Conservation (phyloP, 2,888 invertebrate genomes). For the Tenodera sinensis region DNA sequence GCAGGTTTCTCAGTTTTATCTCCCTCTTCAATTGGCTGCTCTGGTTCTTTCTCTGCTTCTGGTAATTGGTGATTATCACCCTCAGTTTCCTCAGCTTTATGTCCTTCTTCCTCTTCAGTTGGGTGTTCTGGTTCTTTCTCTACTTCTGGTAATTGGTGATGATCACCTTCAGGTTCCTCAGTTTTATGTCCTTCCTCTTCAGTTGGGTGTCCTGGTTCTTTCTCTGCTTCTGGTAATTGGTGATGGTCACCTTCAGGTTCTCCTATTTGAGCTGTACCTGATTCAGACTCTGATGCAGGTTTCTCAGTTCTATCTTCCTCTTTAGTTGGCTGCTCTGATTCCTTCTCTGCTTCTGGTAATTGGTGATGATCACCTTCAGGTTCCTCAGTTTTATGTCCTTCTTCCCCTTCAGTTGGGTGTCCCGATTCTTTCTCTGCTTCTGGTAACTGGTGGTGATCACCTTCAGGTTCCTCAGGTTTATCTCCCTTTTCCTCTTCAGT, state of each 20-base stretch:
- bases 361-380: constrained; percentile 12
- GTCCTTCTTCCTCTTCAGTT: constrained; percentile 17
- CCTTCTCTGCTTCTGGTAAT: neutral
- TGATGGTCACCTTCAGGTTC: constrained; percentile 11
- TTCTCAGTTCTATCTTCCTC: constrained; percentile 14
- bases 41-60: constrained; percentile 4
- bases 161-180: constrained; percentile 7
- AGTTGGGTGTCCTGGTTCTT: constrained; percentile 20
- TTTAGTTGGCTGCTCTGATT: constrained; percentile 19
- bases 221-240: neutral
- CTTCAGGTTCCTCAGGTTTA: constrained; percentile 6
- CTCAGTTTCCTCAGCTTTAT: constrained; percentile 17
- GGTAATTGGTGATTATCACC: constrained; percentile 10
- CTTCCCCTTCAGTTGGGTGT: constrained; percentile 17
- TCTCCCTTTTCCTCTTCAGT: constrained; percentile 6
- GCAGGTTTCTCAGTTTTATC: constrained; percentile 14
- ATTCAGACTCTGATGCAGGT: neutral
- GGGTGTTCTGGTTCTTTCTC: constrained; percentile 13
- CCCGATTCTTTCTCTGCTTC: constrained; percentile 10
- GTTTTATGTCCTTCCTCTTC: neutral
- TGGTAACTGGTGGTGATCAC: neutral
- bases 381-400: constrained; percentile 14
- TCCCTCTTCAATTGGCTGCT: constrained; percentile 13
- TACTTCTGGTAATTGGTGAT: neutral
- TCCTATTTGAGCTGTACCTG: neutral